Percentiles rank a stretch among this genome's conserved stretches.
phyloP scores from a whole-genome alignment of 2,113 vertebrate genomes.

The Bambusicola thoracicus region DNA sequence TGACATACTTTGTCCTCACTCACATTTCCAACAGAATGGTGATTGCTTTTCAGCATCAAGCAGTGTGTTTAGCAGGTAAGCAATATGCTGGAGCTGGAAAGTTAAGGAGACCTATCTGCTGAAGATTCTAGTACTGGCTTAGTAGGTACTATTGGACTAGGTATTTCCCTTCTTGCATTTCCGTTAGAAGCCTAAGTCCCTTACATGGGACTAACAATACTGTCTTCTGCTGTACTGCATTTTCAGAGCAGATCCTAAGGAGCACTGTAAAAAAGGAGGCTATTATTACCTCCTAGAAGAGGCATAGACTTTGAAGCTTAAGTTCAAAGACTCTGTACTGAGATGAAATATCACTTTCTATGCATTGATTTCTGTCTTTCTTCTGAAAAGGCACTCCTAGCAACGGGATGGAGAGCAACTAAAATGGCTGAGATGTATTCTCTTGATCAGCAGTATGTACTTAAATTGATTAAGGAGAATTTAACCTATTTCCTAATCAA shows the following conservation, averaged over 20 bases:
- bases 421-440: not conserved
- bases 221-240: not conserved
- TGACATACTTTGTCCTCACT: not conserved
- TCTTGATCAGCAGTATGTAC: not conserved
- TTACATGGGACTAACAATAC: not conserved
- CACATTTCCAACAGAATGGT: not conserved
- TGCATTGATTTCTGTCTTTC: not conserved
- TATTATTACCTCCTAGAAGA: constrained; percentile 13
- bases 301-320: constrained; percentile 24
- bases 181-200: not conserved
- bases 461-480: not conserved
- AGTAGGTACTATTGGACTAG: not conserved
- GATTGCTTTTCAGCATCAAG: rapidly evolving
- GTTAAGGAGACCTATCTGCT: not conserved
- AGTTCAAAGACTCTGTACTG: constrained; percentile 19
- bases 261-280: not conserved
- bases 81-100: not conserved
- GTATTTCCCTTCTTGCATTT: not conserved
- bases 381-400: not conserved
- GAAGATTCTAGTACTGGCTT: not conserved
- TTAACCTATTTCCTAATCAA: not conserved
- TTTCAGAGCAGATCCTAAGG: constrained; percentile 21
- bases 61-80: not conserved
- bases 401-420: not conserved
- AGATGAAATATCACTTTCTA: constrained; percentile 5